These are phyloP conservation scores for Gambelia wislizenii DNA, from an alignment of 2,797 vertebrate genomes.

Conservation along the genomic window DNA sequence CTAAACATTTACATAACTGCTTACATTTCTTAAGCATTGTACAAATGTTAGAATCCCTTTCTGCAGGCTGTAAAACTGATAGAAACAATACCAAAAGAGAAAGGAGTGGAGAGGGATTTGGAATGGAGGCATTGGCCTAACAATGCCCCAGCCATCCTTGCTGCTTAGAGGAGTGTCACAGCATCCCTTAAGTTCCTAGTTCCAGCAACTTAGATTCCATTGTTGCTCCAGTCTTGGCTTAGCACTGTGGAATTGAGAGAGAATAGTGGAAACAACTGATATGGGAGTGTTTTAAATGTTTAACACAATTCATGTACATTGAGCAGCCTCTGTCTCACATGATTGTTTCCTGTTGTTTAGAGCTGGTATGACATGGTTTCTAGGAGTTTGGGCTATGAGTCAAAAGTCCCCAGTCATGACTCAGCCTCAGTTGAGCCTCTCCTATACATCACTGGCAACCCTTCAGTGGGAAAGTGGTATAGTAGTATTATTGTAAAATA, in stretches of 20 bases:
- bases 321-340: neutral
- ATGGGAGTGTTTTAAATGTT: neutral
- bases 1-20: neutral
- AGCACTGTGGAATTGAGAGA: neutral
- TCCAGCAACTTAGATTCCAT: neutral
- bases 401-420: constrained; percentile 5
- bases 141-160: neutral
- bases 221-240: neutral
- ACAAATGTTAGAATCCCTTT: neutral
- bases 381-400: constrained; percentile 9
- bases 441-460: neutral
- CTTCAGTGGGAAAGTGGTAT: neutral
- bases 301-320: neutral
- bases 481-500: neutral
- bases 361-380: neutral
- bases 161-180: neutral
- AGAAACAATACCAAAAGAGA: neutral
- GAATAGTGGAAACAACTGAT: neutral
- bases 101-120: neutral
- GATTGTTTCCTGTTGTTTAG: constrained; percentile 15
- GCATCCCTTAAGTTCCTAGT: neutral
- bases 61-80: neutral
- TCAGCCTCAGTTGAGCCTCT: neutral
- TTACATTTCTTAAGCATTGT: neutral
- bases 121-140: neutral